These are phyloP conservation scores for Vipera latastei DNA, from an alignment of 2,797 vertebrate species.

Conservation along the genomic window DNA sequence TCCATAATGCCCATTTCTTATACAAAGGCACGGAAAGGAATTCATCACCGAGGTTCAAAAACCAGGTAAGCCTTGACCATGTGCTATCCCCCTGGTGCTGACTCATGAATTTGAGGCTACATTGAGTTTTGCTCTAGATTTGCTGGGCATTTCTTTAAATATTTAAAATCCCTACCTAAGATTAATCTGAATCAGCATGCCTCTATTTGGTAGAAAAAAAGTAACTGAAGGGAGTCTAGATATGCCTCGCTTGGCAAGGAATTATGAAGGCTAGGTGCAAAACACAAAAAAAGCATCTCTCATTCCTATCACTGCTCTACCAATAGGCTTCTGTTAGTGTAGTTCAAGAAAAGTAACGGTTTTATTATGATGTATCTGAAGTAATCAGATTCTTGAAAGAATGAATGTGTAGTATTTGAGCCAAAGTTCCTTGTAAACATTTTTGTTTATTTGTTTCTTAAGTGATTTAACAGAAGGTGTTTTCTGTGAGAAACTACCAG, in stretches of 20 bases:
- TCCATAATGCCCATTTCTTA: not conserved
- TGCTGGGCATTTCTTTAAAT: not conserved
- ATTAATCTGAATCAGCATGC: not conserved
- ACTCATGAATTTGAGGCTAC: not conserved
- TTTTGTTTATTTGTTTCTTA: constrained; percentile 69
- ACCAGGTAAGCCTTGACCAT: not conserved
- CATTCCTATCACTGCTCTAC: not conserved
- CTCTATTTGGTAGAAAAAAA: not conserved
- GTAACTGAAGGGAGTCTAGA: not conserved
- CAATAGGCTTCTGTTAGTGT: not conserved
- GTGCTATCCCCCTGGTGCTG: not conserved
- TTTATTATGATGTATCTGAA: constrained; percentile 1
- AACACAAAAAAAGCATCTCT: not conserved
- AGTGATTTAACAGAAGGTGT: constrained; percentile 83
- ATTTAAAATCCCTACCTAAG: not conserved
- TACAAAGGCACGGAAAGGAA: not conserved
- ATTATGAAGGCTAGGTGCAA: not conserved
- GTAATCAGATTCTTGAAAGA: constrained; percentile 46
- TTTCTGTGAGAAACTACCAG: constrained; percentile 74
- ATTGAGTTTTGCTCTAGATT: not conserved
- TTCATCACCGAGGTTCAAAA: not conserved
- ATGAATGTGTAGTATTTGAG: constrained; percentile 45
- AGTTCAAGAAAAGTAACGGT: too few species aligned
- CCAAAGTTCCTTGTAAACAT: constrained; percentile 60
- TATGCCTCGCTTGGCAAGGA: not conserved